Base-by-base conservation (phyloP, 2,113 vertebrate species). In the Marmota flaviventris region DNA sequence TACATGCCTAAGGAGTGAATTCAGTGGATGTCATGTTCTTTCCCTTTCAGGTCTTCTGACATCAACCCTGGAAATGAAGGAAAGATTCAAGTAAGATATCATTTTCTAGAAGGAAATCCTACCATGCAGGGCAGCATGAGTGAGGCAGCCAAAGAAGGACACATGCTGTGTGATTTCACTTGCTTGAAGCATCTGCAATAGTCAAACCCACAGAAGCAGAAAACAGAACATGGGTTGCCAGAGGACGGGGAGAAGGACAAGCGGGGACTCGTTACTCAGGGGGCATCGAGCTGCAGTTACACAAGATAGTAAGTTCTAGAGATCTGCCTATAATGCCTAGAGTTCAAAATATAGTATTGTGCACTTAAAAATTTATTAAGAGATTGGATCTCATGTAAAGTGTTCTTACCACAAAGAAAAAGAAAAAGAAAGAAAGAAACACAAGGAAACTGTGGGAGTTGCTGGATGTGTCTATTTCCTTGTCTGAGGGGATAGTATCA, bases 61-160 rank as follows among this genome's bases (percentile, higher is more conserved):
- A 34, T 39, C 48, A 67, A 4, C 29, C 6, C 45, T 27, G 5
- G 18, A 82, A 63, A 56, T 11, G 25, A 84, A 58, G 34, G 73
- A 91, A 14, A 89, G 8, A 2, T 25, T 72, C 39, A 34, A 18
- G 32, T 37, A 34, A 18, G 25, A 37, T 11, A 29, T 17, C 48
- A 45, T 48, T 39, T 73, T 67, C 94, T 73, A 56, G 65, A 56
- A 81, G 69, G 45, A 92, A 56, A 82, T 45, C 56, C 73, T 65
- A 12, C 45, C 53, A 20, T 37, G 8, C 22, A 5, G 8, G 17
- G 76, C 53, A 67, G 27, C 24, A 18, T 8, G 4, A 9, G 16
- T 39, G 13, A 75, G 12, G 13, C 65, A 85, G 48, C n/a, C 67
- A 17, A 45, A 32, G 39, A 32, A 63, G 20, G 45, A 29, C 42